Evolutionary conservation across 2,113 vertebrate species (phyloP), one percentile per base, ranked within the genome.

Genomic region (Leptodactylus fuscus): DNA sequence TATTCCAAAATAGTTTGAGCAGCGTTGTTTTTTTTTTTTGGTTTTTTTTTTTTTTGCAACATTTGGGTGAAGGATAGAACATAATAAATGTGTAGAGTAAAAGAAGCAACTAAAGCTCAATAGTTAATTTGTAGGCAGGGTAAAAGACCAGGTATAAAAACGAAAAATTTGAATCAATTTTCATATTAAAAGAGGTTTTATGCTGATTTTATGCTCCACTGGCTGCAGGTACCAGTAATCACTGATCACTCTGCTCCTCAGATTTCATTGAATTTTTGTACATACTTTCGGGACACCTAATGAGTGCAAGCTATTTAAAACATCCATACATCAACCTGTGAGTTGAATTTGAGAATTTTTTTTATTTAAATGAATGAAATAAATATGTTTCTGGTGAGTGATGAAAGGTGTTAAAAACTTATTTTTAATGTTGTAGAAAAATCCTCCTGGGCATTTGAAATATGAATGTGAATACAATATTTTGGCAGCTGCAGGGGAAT

Each of bases 301-400:
- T 44, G 55, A 83, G 38, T 27, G 41, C n/a, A 38, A 83, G 51
- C 36, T 41, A 83, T 83, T 41, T 82, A 44, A 83, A 83, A 44
- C 15, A 83, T 73, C 69, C 49, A 41, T 73, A 70, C 1, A 83
- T 71, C 22, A 74, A 74, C 69, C 34, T 83, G 46, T 58, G 48
- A 71, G 81, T 73, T 49, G 27, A 74, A 83, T 71, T 73, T 74
- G 36, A 83, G 44, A 48, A 60, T 75, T 73, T 71, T 81, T 44
- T 74, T 74, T 73, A 73, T 73, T 83, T 82, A 82, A 83, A 60
- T 75, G 32, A 6, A 73, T 62, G 44, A 41, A 58, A 49, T 44
- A 83, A 62, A 76, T 46, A 76, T 29, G 60, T 75, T 83, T 83
- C 32, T 83, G 71, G 53, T 46, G 53, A 46, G 70, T 83, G 71